These are phyloP conservation scores for Coelopa frigida DNA, from an alignment of 1,140 invertebrate genomes.

Conservation along the genomic window DNA sequence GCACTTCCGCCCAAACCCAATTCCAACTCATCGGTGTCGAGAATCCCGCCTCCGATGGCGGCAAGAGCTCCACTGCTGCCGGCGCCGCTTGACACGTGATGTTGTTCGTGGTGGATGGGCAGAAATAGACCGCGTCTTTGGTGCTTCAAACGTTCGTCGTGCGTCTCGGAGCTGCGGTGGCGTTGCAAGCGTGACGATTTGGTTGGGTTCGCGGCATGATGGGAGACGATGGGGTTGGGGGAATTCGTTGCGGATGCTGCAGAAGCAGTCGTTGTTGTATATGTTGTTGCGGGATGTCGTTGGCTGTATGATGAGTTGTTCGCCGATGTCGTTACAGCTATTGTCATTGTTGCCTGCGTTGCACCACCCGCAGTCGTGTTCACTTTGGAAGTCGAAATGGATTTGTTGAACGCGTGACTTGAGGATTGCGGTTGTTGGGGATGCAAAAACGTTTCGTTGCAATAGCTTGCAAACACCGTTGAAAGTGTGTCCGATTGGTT, in stretches of 20 bases:
- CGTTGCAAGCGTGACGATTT: conserved; percentile 30
- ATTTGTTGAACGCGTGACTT: not conserved
- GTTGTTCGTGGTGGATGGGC: conserved; percentile 28
- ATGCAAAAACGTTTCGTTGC: conserved; percentile 17
- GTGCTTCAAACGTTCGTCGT: conserved; percentile 37
- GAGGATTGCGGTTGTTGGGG: conserved; percentile 1
- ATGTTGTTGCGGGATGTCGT: conserved; percentile 8
- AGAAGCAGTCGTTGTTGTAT: conserved; percentile 5
- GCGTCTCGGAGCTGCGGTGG: conserved; percentile 40
- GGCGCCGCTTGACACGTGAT: conserved; percentile 13
- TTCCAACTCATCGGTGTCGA: conserved; percentile 33
- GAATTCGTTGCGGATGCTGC: not conserved
- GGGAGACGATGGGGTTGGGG: conserved; percentile 1
- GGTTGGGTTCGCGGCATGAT: conserved; percentile 7
- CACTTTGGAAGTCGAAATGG: not conserved
- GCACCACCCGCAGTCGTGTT: not conserved
- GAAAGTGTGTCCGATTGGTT: conserved; percentile 39
- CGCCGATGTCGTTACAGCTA: not conserved
- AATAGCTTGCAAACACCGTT: conserved; percentile 12
- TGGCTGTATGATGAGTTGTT: too few relatives aligned
- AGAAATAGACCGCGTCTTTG: conserved; percentile 31
- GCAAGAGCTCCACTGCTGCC: conserved; percentile 17
- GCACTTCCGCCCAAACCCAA: conserved; percentile 25
- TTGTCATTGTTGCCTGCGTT: not conserved
- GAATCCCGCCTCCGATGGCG: conserved; percentile 11